Base-by-base conservation (phyloP, 1,140 invertebrate genomes). In the Diprion similis region DNA sequence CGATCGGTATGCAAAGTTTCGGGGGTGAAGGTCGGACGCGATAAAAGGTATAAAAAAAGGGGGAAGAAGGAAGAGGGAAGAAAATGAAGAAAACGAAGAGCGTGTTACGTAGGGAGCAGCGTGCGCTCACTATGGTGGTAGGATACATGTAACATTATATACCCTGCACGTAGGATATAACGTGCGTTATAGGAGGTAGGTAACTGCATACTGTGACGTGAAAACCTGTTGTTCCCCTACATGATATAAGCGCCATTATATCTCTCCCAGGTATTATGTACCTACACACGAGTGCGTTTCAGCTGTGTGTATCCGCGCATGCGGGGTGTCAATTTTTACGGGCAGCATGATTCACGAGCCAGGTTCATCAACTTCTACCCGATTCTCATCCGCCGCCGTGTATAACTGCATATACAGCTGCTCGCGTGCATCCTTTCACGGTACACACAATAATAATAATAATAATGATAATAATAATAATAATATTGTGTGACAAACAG, bases 191-290 rank as follows among this genome's bases (percentile, higher is more conserved):
- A 37, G 24, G 24, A 37, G 24, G 24, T 37, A 37, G 24, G 24
- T 37, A 37, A 37, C 24, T 37, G 24, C 24, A 37, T 37, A 37
- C 24, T 37, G 24, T 37, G 75, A 64, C 13, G 59, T 7, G 81
- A 78, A 84, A 83, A 85, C 82, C 82, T 81, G 84, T 86, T 86
- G 84, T 85, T 86, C 85, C 83, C 77, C 78, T 82, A 83, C 83
- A 79, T 78, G 77, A 75, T 37, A 37, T 37, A 37, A 37, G 72
- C 72, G 72, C 74, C 78, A 81, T 84, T 85, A 84, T 84, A 83
- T 84, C 78, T 78, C 77, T 81, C 78, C 1, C 51, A 66, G 18
- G 17, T 47, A 47, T 46, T 64, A 19, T 70, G 17, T 71, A 59
- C 18, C 45, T 48, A 17, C 51, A n/a, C 10, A 66, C 71, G 47